Conservation (phyloP, 1,140 invertebrate genomes). For the Drosophila micromelanica region DNA sequence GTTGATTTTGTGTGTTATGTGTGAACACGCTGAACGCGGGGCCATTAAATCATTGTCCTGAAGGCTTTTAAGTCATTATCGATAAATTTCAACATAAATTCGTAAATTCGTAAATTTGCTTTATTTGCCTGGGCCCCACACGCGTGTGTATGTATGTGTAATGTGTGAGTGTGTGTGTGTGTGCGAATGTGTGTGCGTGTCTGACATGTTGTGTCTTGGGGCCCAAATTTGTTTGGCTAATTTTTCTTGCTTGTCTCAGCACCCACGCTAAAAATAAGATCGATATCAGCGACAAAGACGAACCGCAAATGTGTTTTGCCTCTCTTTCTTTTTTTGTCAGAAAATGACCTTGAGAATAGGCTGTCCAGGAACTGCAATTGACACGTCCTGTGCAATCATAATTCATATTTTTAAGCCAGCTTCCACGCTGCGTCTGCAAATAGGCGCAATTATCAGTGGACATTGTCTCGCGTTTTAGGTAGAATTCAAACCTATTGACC, state of each 20-base stretch:
- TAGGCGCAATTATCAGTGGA: slow-evolving; percentile 56
- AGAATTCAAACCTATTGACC: slow-evolving; percentile 10
- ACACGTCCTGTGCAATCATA: slow-evolving; percentile 75
- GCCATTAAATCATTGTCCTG: slow-evolving; percentile 84
- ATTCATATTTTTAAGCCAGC: slow-evolving; percentile 69
- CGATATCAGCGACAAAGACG: slow-evolving; percentile 31
- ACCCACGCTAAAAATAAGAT: slow-evolving; percentile 31
- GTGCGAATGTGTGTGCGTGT: slow-evolving; percentile 42
- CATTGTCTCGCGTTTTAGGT: slow-evolving; percentile 34
- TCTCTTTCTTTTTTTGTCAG: slow-evolving; percentile 54
- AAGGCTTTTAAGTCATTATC: slow-evolving; percentile 84
- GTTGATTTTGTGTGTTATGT: slow-evolving; percentile 46
- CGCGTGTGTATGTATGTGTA: slow-evolving; percentile 20
- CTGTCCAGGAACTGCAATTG: slow-evolving; percentile 55
- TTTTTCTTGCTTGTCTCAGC: slow-evolving; percentile 38
- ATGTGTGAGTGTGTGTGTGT: slow-evolving; percentile 31
- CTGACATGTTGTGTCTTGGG: slow-evolving; percentile 12
- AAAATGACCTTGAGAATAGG: slow-evolving; percentile 72
- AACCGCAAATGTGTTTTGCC: slow-evolving; percentile 11
- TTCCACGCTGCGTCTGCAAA: slow-evolving; percentile 54
- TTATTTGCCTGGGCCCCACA: slow-evolving; percentile 69
- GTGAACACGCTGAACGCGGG: slow-evolving; percentile 60
- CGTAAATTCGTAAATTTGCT: slow-evolving; percentile 81
- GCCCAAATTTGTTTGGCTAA: slow-evolving; percentile 67
- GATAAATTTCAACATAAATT: slow-evolving; percentile 84